phyloP scores from a whole-genome alignment of 2,113 vertebrate genomes.

The Pipra filicauda region DNA sequence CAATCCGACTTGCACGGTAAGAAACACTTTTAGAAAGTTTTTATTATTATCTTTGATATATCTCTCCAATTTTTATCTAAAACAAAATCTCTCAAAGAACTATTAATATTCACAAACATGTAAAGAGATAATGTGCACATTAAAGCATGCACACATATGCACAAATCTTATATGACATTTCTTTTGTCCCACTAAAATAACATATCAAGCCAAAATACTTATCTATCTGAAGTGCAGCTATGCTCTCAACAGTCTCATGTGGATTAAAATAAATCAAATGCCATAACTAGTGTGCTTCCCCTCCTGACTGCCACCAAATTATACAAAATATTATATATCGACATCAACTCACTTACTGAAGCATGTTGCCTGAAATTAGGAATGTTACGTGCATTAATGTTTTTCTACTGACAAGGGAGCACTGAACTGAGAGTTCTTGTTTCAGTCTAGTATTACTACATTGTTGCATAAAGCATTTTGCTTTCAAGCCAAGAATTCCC shows the following conservation, averaged over 20 bases:
- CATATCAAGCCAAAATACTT: not conserved
- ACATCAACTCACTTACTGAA: constrained; percentile 15
- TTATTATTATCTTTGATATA: not conserved
- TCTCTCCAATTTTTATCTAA: not conserved
- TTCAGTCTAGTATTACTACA: constrained; percentile 23
- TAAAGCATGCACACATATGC: fast-evolving
- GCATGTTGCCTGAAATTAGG: constrained; percentile 42
- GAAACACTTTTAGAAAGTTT: not conserved
- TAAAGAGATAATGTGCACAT: not conserved
- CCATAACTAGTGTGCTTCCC: not conserved
- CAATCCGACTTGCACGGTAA: not conserved
- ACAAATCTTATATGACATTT: not conserved
- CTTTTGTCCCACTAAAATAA: not conserved
- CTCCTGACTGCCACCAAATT: constrained; percentile 18
- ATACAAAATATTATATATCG: not conserved
- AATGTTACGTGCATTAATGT: not conserved
- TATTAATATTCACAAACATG: not conserved
- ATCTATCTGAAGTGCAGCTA: not conserved
- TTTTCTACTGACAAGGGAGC: constrained; percentile 20
- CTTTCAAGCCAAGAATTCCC: constrained; percentile 37
- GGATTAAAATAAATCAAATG: constrained; percentile 20
- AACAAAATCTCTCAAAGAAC: not conserved
- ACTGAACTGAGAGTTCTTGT: not conserved
- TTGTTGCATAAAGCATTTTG: not conserved
- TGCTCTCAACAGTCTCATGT: not conserved